Evolutionary conservation across 1,140 invertebrate genomes (phyloP).

Genomic region (Ridgeia piscesae): DNA sequence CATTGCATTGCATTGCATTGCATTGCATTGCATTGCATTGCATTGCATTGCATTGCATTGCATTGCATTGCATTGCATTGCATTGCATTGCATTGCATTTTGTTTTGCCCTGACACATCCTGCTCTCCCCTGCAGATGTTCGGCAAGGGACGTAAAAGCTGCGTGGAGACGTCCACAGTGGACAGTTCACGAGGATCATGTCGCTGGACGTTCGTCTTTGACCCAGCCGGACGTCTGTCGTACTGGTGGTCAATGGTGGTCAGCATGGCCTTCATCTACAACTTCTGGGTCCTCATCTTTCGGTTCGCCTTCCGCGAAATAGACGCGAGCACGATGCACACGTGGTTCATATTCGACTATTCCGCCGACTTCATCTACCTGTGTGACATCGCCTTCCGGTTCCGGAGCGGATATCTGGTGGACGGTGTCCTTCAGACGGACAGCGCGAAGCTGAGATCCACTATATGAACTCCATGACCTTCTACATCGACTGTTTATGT

Average conservation of each 20-base stretch:
- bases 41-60: no score
- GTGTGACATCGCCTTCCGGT: constrained; percentile 94
- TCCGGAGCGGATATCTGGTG: constrained; percentile 93
- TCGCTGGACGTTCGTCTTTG: constrained; percentile 67
- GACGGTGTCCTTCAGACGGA: constrained; percentile 96
- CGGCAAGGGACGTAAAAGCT: constrained; percentile 38
- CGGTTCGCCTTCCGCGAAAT: constrained; percentile 87
- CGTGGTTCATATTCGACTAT: constrained; percentile 97
- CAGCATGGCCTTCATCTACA: constrained; percentile 96
- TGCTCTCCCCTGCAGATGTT: constrained; percentile 56
- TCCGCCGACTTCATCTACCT: constrained; percentile 94
- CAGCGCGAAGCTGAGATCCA: constrained; percentile 88
- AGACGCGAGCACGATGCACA: constrained; percentile 72
- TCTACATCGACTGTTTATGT: constrained; percentile 98
- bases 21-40: no score
- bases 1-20: no score
- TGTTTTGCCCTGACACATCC: no score
- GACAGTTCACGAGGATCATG: constrained; percentile 63
- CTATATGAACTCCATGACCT: constrained; percentile 98
- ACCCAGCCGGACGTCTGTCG: constrained; percentile 56
- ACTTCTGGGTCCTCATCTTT: constrained; percentile 72
- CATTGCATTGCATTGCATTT: no score
- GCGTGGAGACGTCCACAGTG: constrained; percentile 41
- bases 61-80: no score
- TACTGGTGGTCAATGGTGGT: constrained; percentile 71